Evolutionary conservation across 2,113 vertebrate species (phyloP).

Genomic region (Pseudorasbora parva): DNA sequence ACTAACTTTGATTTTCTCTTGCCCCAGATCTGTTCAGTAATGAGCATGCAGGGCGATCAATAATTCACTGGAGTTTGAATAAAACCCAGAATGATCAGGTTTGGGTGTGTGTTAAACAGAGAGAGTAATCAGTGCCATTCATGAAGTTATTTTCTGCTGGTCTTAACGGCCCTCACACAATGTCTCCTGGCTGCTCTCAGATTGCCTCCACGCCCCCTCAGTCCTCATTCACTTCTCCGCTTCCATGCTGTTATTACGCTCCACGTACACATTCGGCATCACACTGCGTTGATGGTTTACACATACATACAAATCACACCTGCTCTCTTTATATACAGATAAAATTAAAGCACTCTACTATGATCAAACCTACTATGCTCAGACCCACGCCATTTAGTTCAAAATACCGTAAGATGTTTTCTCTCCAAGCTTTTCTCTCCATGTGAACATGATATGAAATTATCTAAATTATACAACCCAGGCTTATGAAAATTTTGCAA

Average conservation of each 20-base stretch:
- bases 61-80: slow-evolving; percentile 82
- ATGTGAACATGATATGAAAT: slow-evolving; percentile 9
- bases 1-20: slow-evolving; percentile 79
- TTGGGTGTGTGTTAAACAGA: slow-evolving; percentile 70
- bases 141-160: slow-evolving; percentile 54
- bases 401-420: not conserved
- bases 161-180: slow-evolving; percentile 47
- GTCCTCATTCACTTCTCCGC: slow-evolving; percentile 13
- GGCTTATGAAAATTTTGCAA: no score
- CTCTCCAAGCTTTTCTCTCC: not conserved
- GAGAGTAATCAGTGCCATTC: slow-evolving; percentile 77
- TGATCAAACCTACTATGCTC: slow-evolving; percentile 3
- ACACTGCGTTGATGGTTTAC: slow-evolving; percentile 24
- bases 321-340: slow-evolving; percentile 50
- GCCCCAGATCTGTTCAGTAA: slow-evolving; percentile 79
- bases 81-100: slow-evolving; percentile 70
- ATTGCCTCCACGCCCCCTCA: slow-evolving; percentile 48
- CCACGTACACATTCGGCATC: not conserved
- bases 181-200: slow-evolving; percentile 48
- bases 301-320: slow-evolving; percentile 51
- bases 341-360: slow-evolving; percentile 41
- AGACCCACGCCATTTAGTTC: not conserved
- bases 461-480: not conserved
- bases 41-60: slow-evolving; percentile 83
- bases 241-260: not conserved